Percentiles rank a stretch among this genome's conserved stretches.
Conservation (phyloP, 1,140 invertebrate genomes). For the Bombus terrestris region DNA sequence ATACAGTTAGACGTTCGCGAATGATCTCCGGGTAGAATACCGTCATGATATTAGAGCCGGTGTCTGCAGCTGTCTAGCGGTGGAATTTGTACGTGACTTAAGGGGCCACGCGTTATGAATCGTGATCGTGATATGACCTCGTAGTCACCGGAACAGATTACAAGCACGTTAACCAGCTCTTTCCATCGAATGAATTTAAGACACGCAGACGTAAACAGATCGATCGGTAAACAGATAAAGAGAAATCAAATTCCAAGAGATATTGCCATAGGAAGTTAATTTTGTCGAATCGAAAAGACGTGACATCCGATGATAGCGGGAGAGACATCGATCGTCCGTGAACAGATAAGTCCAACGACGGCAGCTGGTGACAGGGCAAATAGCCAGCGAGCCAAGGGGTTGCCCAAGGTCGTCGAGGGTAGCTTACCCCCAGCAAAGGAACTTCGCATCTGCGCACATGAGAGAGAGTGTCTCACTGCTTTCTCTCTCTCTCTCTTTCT, state of each 20-base stretch:
- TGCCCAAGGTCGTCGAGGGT: constrained; percentile 71
- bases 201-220: not conserved
- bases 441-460: constrained; percentile 65
- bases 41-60: not conserved
- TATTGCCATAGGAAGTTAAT: not conserved
- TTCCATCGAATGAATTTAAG: not conserved
- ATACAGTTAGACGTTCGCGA: constrained; percentile 28
- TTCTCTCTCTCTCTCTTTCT: constrained; percentile 8
- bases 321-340: constrained; percentile 57
- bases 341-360: constrained; percentile 60
- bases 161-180: not conserved
- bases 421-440: constrained; percentile 67
- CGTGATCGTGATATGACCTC: constrained; percentile 27
- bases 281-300: not conserved
- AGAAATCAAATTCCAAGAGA: not conserved
- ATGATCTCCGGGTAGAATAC: not conserved
- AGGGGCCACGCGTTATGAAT: constrained; percentile 7
- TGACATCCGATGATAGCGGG: not conserved
- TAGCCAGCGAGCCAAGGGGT: constrained; percentile 57
- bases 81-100: constrained; percentile 26
- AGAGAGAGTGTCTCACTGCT: not conserved
- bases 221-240: not conserved
- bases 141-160: not conserved
- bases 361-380: constrained; percentile 62
- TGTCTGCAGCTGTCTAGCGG: constrained; percentile 10